Base-by-base conservation (phyloP, 1,140 invertebrate genomes). In the Arctopsyche grandis region DNA sequence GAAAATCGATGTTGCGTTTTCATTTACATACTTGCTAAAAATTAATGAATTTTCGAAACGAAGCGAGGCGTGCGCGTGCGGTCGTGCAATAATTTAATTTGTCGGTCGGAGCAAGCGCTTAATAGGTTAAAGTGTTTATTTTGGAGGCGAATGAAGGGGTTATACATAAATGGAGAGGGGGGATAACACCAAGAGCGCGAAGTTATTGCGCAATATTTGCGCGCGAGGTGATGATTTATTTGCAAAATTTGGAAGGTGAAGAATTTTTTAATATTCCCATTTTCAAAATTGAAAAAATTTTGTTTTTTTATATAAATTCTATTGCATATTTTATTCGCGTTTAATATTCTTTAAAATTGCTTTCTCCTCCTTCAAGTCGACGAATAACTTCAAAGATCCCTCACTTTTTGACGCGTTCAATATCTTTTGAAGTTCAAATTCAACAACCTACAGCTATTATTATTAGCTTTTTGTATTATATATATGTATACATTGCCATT, bases 1-100 rank as follows among this genome's bases (percentile, higher is more conserved):
- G 3, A 9, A 38, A 58, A 58, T 44, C 22, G 52, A 75, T 48
- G 73, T 29, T 60, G 29, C 22, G 16, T 75, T 73, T 75, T 75
- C 48, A 75, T 75, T 75, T 75, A 48, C 73, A 43, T 43, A 60
- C 66, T 26, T 69, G 10, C 21, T 19, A 29, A 60, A 75, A 75
- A 58, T 58, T 75, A 75, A 73, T 52, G 69, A 73, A 75, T 75
- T 22, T 75, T 60, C 48, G 43, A 75, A 75, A 75, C 24, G 24
- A 58, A 75, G 38, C 46, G 29, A 7, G 16, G 22, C 46, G 44
- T 16, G 52, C 69, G 1, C 29, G 29, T 7, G 29, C 29, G 29
- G 29, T 38, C 29, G 29, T 7, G 29, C 29, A 38, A 38, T 75
- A 75, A 75, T 75, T 60, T 46, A 58, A 75, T 58, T 75, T 75